Evolutionary conservation across 1,140 invertebrate species (phyloP), one percentile per base, ranked within the genome.

Genomic region (Diachasma alloeum): DNA sequence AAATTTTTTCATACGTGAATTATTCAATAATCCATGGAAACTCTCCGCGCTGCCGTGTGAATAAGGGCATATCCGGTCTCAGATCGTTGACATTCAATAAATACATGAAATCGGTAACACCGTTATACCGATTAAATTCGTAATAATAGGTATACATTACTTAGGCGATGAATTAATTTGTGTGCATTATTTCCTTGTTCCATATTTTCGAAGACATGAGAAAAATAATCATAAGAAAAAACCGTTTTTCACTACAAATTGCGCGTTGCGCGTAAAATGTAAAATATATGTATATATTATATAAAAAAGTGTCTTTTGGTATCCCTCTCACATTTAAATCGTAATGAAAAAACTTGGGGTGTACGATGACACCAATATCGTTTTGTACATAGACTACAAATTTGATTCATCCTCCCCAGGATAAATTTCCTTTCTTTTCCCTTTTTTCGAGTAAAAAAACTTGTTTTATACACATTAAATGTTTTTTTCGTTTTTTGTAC

Each of bases 251-350:
- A 67, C 48, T 69, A 69, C 24, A 74, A 71, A 74, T 74, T 63
- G 74, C 74, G 74, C 71, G 26, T 73, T 75, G 69, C 44, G 48
- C 63, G 78, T 77, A 83, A 78, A 85, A 78, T 83, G 82, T 82
- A 86, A 83, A 86, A 83, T 82, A 76, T 81, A 83, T 81, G 78
- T 84, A 82, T 83, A 70, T 39, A 71, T 76, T 59, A 70, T 44
- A 63, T 59, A 37, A 63, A 79, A 86, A 87, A 85, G 63, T 74
- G 81, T 84, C 76, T 83, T 80, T 81, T 80, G 78, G 70, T 81
- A 83, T 81, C 67, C 66, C 63, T 68, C 68, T 84, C 75, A 77
- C 42, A 56, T 77, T 74, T 37, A 72, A 74, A 72, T 63, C 75
- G 63, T 70, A 72, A 76, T 69, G 36, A 56, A 74, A 74, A 36